Evolutionary conservation across 1,140 invertebrate species (phyloP).

Genomic region (Conus ventricosus): DNA sequence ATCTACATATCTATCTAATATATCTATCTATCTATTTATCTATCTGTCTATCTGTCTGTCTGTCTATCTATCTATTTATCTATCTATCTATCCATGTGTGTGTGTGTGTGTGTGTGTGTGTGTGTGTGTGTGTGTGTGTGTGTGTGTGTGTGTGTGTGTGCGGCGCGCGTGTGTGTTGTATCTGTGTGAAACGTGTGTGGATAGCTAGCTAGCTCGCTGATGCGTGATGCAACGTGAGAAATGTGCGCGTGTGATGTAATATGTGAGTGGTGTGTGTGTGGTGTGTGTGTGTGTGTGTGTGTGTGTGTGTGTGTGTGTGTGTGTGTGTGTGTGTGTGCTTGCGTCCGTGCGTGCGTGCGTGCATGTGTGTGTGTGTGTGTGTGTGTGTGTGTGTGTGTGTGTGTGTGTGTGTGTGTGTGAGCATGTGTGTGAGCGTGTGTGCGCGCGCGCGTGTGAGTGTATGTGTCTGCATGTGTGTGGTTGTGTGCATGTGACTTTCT

Average conservation of each 20-base stretch:
- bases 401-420: neutral
- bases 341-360: neutral
- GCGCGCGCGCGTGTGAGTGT: too few species aligned
- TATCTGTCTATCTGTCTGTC: neutral
- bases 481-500: too few species aligned
- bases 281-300: neutral
- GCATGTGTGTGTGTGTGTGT: too few species aligned
- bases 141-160: neutral
- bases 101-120: constrained; percentile 5
- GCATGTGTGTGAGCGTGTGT: too few species aligned
- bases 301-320: neutral
- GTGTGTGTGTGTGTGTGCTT: neutral
- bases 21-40: too few species aligned
- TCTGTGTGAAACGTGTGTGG: neutral
- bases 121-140: neutral
- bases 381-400: neutral
- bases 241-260: too few species aligned
- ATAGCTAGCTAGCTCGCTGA: too few species aligned
- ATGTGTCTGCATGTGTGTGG: too few species aligned
- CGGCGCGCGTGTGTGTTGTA: neutral
- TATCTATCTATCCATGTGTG: neutral
- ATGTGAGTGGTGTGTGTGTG: too few species aligned
- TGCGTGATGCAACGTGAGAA: too few species aligned
- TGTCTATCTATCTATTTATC: neutral
- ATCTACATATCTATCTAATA: too few species aligned